phyloP scores from a whole-genome alignment of 2,797 vertebrate species.

The Geotria australis region DNA sequence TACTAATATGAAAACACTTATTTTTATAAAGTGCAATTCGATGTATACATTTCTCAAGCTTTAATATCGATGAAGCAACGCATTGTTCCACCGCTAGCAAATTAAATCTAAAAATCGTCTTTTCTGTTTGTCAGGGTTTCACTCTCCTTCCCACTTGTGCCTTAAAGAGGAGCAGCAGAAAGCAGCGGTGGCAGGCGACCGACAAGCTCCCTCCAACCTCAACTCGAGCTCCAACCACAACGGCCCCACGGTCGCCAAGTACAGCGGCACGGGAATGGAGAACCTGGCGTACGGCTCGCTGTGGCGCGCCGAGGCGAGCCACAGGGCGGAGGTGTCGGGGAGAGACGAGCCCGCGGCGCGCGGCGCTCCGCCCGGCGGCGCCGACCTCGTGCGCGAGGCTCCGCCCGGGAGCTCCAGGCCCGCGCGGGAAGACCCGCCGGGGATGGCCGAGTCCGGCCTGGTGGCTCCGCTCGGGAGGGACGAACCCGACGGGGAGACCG shows the following conservation, averaged over 20 bases:
- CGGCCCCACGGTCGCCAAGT: neutral
- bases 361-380: neutral
- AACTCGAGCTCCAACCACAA: neutral
- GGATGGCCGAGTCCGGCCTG: neutral
- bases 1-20: no score
- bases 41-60: no score
- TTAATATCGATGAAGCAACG: no score
- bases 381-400: neutral
- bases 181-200: no score
- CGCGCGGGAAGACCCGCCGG: neutral
- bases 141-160: constrained; percentile 31
- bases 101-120: no score
- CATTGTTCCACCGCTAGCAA: no score
- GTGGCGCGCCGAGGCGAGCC: neutral
- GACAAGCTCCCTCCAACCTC: neutral
- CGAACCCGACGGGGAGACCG: neutral
- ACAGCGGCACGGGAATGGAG: neutral
- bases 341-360: neutral
- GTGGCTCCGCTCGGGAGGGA: neutral
- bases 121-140: constrained; percentile 14
- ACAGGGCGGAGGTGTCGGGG: no score
- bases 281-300: neutral
- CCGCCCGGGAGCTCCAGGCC: neutral
- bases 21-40: no score
- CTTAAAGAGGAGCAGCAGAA: constrained; percentile 18